These are phyloP conservation scores for Orchesella flavescens DNA, from an alignment of 2,888 invertebrate species.

Conservation along the genomic window DNA sequence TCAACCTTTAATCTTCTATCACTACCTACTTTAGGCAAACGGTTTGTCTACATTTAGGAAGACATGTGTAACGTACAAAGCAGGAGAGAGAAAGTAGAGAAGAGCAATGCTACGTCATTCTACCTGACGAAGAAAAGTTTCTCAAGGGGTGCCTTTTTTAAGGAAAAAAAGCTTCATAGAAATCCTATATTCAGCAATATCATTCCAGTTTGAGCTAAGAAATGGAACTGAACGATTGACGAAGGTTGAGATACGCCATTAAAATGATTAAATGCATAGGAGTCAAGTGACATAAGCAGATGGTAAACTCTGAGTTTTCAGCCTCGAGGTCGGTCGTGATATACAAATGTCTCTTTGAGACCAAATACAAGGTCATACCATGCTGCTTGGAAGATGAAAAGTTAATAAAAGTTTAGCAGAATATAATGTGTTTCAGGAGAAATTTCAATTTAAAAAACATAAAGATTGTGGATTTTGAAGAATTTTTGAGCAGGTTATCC, in stretches of 20 bases:
- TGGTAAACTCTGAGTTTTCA: neutral
- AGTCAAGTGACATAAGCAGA: conserved; percentile 4
- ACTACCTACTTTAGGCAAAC: conserved; percentile 14
- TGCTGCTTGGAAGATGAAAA: no score
- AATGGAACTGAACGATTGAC: no score
- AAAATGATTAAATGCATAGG: conserved; percentile 52
- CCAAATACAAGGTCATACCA: neutral
- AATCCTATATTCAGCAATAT: neutral
- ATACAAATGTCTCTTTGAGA: neutral
- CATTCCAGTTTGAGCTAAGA: neutral
- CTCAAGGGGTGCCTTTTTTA: conserved; percentile 34
- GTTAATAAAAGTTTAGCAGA: no score
- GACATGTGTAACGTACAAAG: conserved; percentile 17
- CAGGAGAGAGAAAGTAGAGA: neutral
- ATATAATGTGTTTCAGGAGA: no score
- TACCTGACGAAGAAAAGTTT: conserved; percentile 28
- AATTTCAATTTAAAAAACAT: no score
- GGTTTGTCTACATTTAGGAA: neutral
- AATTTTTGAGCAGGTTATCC: no score
- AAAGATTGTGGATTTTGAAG: no score
- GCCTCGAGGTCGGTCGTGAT: neutral
- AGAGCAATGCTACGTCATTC: neutral
- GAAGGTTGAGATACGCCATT: conserved; percentile 17
- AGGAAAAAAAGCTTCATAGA: neutral
- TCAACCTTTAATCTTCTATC: conserved; percentile 53